phyloP scores from a whole-genome alignment of 2,888 invertebrate genomes.

The Agrochola macilenta region DNA sequence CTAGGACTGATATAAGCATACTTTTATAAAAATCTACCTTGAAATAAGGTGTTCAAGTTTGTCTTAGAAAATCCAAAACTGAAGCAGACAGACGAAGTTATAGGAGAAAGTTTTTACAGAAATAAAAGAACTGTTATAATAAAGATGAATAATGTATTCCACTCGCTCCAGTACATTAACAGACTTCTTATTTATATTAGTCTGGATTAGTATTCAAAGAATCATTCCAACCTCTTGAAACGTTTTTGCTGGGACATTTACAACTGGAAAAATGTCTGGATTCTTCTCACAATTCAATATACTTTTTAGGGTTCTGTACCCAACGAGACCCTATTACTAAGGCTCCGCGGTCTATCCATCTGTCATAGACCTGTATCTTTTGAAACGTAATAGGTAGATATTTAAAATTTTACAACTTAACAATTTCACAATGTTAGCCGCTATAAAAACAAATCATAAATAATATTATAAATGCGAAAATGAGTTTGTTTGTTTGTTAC shows the following conservation, averaged over 20 bases:
- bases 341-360: too few species aligned
- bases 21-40: neutral
- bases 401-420: too few species aligned
- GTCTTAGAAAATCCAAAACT: neutral
- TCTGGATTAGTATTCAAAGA: slow-evolving; percentile 53
- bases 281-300: neutral
- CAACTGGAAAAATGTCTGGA: neutral
- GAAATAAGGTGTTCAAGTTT: neutral
- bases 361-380: too few species aligned
- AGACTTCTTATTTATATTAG: slow-evolving; percentile 45
- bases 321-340: too few species aligned
- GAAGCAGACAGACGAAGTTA: neutral
- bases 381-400: too few species aligned
- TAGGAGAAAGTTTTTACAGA: neutral
- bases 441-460: too few species aligned
- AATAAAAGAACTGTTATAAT: slow-evolving; percentile 5
- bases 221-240: slow-evolving; percentile 1
- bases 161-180: slow-evolving; percentile 32
- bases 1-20: neutral
- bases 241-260: slow-evolving; percentile 5
- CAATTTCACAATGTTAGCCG: too few species aligned
- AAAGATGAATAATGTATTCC: slow-evolving; percentile 48
- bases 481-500: too few species aligned
- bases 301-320: neutral
- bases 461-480: too few species aligned